Conservation (phyloP, 2,797 vertebrate genomes). For the Rhinophrynus dorsalis region DNA sequence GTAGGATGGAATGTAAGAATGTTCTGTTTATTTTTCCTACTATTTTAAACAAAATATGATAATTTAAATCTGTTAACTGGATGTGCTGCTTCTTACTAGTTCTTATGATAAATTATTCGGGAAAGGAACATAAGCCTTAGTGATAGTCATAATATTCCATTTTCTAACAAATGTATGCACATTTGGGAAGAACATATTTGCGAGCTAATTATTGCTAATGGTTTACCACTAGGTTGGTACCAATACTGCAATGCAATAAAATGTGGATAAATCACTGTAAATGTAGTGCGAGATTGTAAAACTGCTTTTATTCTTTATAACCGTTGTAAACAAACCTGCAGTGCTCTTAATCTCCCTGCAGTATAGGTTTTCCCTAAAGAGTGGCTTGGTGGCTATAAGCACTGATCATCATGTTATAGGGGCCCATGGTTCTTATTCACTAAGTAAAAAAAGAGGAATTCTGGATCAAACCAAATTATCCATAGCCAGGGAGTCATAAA, state of each 20-base stretch:
- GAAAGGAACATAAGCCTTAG: conserved; percentile 25
- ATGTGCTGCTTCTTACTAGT: not conserved
- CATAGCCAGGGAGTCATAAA: too few species aligned
- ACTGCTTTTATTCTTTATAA: conserved; percentile 26
- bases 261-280: conserved; percentile 35
- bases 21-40: not conserved
- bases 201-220: conserved; percentile 45
- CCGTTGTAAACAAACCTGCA: conserved; percentile 27
- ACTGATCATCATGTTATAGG: not conserved
- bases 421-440: not conserved
- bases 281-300: conserved; percentile 36
- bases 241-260: conserved; percentile 19
- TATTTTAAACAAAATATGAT: not conserved
- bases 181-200: conserved; percentile 28
- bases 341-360: not conserved
- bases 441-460: too few species aligned
- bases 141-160: conserved; percentile 27
- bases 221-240: conserved; percentile 39
- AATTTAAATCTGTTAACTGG: not conserved
- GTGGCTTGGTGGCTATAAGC: not conserved
- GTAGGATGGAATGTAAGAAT: too few species aligned
- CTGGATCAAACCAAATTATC: too few species aligned
- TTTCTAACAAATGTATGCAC: conserved; percentile 16
- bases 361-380: not conserved
- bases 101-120: conserved; percentile 12